These are phyloP conservation scores for Mormyrus iriodes DNA, from an alignment of 2,113 vertebrate species.

Conservation along the genomic window DNA sequence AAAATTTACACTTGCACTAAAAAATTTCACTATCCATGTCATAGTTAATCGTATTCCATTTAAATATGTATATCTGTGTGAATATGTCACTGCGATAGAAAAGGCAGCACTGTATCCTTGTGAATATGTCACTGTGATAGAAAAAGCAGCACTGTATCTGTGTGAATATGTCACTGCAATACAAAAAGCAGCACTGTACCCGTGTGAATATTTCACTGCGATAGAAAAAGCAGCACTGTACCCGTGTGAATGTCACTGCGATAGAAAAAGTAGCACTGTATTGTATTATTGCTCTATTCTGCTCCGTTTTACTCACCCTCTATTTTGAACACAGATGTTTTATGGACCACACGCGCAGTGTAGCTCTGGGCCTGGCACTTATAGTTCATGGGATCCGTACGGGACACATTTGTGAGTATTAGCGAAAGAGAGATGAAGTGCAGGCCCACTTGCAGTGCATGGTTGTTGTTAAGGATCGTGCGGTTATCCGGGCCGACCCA, in stretches of 20 bases:
- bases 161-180: too few species aligned
- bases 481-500: constrained; percentile 64
- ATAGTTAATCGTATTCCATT: background rate
- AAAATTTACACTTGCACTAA: background rate
- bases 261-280: background rate
- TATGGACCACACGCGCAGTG: constrained; percentile 48
- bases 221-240: too few species aligned
- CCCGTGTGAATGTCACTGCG: background rate
- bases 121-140: too few species aligned
- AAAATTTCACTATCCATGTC: background rate
- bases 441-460: constrained; percentile 32
- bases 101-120: background rate
- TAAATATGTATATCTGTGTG: background rate
- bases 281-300: background rate
- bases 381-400: constrained; percentile 55
- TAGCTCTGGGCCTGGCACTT: constrained; percentile 61
- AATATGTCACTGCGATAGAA: background rate
- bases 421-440: constrained; percentile 68
- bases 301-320: constrained; percentile 53
- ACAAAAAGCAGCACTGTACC: background rate
- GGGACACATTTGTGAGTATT: constrained; percentile 61
- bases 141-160: background rate
- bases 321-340: constrained; percentile 53
- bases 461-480: constrained; percentile 27
- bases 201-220: background rate